phyloP scores from a whole-genome alignment of 2,888 invertebrate species.

The Caenorhabditis afra region DNA sequence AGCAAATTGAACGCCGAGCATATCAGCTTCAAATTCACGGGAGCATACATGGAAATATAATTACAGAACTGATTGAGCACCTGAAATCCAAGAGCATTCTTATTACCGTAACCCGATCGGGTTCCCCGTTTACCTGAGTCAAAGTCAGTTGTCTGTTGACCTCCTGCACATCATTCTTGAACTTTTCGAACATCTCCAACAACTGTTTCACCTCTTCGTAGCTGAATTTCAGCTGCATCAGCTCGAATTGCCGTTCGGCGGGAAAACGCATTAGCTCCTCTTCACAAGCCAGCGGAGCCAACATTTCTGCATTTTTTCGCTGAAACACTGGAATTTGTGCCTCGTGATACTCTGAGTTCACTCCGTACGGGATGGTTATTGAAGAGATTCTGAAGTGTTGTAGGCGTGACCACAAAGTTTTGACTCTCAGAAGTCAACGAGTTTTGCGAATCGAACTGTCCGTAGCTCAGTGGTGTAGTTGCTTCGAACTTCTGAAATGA shows the following conservation, averaged over 20 bases:
- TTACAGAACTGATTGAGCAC: slow-evolving; percentile 60
- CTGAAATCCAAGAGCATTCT: slow-evolving; percentile 46
- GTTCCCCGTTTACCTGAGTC: slow-evolving; percentile 39
- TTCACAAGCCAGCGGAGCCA: slow-evolving; percentile 33
- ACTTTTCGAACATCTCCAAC: slow-evolving; percentile 63
- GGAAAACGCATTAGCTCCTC: slow-evolving; percentile 64
- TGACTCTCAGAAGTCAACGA: slow-evolving; percentile 47
- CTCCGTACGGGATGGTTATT: slow-evolving; percentile 15
- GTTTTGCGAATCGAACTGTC: slow-evolving; percentile 46
- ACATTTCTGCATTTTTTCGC: slow-evolving; percentile 41
- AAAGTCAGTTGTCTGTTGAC: slow-evolving; percentile 37
- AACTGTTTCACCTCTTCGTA: slow-evolving; percentile 69
- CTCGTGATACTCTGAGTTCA: background rate
- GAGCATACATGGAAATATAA: slow-evolving; percentile 61
- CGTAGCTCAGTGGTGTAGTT: slow-evolving; percentile 14
- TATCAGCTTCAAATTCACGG: slow-evolving; percentile 59
- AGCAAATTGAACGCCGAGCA: slow-evolving; percentile 64
- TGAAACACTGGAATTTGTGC: background rate
- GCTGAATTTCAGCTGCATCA: slow-evolving; percentile 68
- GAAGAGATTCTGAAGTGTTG: slow-evolving; percentile 53
- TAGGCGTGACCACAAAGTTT: slow-evolving; percentile 48
- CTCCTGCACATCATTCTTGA: slow-evolving; percentile 56
- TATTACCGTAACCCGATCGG: too few relatives aligned
- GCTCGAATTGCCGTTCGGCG: slow-evolving; percentile 64
- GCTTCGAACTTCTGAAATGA: slow-evolving; percentile 43